These are phyloP conservation scores for Chloroclystis v-ata DNA, from an alignment of 2,888 invertebrate species.

Conservation along the genomic window DNA sequence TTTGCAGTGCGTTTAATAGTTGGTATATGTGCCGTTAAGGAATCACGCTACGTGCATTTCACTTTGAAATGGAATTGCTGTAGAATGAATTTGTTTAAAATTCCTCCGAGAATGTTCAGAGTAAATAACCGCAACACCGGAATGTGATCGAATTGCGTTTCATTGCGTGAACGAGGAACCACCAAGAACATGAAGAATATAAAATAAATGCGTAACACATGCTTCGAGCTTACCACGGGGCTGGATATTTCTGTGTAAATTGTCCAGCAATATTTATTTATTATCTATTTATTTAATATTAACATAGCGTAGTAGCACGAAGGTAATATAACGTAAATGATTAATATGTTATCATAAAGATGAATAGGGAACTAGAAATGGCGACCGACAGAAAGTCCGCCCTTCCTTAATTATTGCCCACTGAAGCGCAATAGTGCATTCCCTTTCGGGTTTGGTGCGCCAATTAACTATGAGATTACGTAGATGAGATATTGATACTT, in stretches of 20 bases:
- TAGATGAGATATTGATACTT: neutral
- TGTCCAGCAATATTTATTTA: no score
- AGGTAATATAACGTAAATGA: no score
- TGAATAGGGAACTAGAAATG: no score
- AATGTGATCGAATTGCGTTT: neutral
- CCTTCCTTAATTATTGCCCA: slow-evolving; percentile 13
- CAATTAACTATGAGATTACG: slow-evolving; percentile 1
- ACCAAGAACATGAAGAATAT: no score
- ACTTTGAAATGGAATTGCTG: slow-evolving; percentile 4
- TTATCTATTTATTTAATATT: no score
- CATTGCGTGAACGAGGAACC: no score
- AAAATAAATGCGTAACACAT: neutral
- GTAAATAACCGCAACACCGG: slow-evolving; percentile 4
- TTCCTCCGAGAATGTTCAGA: slow-evolving; percentile 10
- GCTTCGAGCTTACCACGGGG: no score
- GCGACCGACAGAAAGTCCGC: no score
- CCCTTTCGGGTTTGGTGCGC: slow-evolving; percentile 4
- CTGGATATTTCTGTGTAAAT: no score
- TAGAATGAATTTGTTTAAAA: slow-evolving; percentile 19
- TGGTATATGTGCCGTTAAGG: slow-evolving; percentile 22
- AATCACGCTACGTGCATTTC: slow-evolving; percentile 18
- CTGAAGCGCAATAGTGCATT: slow-evolving; percentile 12
- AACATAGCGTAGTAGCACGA: no score
- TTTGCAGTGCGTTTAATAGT: slow-evolving; percentile 20
- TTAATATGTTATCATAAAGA: no score